These are phyloP conservation scores for Planiliza haematocheilus DNA, from an alignment of 2,113 vertebrate genomes.

Conservation along the genomic window DNA sequence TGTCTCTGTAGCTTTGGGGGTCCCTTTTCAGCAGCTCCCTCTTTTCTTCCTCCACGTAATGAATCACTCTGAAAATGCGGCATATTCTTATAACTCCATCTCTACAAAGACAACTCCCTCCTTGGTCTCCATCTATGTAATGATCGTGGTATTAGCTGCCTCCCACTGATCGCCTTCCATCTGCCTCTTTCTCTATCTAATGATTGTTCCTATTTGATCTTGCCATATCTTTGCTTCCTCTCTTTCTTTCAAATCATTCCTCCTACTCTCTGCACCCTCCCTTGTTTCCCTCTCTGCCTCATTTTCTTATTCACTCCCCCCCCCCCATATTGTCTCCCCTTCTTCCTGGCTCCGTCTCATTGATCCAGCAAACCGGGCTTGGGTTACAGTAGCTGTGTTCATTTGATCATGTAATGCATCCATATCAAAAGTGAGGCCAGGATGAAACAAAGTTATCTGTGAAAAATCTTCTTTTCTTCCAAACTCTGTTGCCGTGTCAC, in stretches of 20 bases:
- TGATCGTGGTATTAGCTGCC: conserved; percentile 51
- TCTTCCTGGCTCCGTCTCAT: conserved; percentile 25
- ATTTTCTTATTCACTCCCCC: conserved; percentile 13
- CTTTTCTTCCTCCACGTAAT: neutral
- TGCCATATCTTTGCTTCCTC: conserved; percentile 20
- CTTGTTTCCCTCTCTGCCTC: conserved; percentile 6
- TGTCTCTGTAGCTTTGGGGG: conserved; percentile 3
- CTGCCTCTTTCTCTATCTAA: conserved; percentile 52
- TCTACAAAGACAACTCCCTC: conserved; percentile 4
- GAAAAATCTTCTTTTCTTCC: neutral
- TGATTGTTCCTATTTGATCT: conserved; percentile 64
- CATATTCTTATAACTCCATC: conserved; percentile 22
- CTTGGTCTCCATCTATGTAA: conserved; percentile 39
- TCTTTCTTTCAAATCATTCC: conserved; percentile 51
- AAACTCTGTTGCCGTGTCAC: too few relatives aligned
- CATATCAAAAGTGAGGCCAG: conserved; percentile 11
- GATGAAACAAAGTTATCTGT: neutral
- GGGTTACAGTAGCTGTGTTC: conserved; percentile 18
- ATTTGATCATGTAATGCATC: conserved; percentile 28
- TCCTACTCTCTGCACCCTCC: conserved; percentile 57
- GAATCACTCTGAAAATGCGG: conserved; percentile 21
- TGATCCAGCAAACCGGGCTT: conserved; percentile 24
- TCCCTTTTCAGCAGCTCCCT: neutral
- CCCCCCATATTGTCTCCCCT: neutral
- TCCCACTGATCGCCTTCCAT: conserved; percentile 48